Base-by-base conservation (phyloP, 2,888 invertebrate genomes). In the Chorisops tibialis region DNA sequence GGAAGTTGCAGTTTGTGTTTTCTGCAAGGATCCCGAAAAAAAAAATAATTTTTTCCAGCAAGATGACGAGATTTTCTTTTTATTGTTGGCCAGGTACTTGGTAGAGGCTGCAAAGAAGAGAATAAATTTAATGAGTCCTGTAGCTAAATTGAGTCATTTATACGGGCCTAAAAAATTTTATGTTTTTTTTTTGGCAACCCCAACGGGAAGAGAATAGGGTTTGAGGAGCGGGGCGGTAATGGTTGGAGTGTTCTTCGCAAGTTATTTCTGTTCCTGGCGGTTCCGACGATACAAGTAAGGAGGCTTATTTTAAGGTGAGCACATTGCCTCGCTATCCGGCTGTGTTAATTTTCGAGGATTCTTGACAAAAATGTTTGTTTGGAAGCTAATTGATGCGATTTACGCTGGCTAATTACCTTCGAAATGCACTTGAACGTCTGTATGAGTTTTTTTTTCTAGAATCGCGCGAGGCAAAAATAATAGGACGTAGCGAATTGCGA, bases 371-470 rank as follows among this genome's bases (percentile, higher is more conserved):
- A 41, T 50, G 19, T 21, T 22, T 39, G 50, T 60, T 60, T 50
- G 49, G 50, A 60, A 50, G 60, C 41, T 60, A 60, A 60, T 60
- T 60, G 60, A 60, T 41, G 60, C 50, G 60, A 60, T 60, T 50
- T 60, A 39, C 60, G 41, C n/a, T 18, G 50, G 60, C 49, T 60
- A 60, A 60, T 60, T 60, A 60, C 49, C 56, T 16, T 24, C 49
- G 50, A 24, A 59, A 50, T 60, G 50, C 60, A 60, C 60, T 60
- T 50, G 49, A 60, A 39, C n/a, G 22, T 43, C 47, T 47, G 21
- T 47, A 35, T 47, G 58, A n/a, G 12, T 47, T 22, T 48, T 38
- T 4, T 35, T 38, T 38, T 12, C n/a, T 2, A 30, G 4, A 24
- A 2, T 30, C 18, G 35, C 18, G 5, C 9, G 45, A 43, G 24